Conservation (phyloP, 1,140 invertebrate species). For the Polypedilum pembai region DNA sequence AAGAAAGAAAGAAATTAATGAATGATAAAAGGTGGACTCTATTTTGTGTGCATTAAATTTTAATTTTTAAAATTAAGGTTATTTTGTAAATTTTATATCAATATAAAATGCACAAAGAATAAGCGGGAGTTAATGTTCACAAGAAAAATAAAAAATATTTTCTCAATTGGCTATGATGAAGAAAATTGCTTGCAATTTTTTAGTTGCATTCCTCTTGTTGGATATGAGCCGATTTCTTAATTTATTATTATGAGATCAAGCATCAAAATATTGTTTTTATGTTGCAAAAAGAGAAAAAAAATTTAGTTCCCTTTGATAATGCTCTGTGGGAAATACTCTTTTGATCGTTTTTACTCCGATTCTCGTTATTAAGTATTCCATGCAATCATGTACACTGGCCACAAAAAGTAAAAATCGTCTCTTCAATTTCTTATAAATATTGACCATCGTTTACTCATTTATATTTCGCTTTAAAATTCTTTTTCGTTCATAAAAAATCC, state of each 20-base stretch:
- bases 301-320: background rate
- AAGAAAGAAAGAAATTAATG: background rate
- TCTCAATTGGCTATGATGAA: no score
- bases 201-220: no score
- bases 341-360: background rate
- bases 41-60: background rate
- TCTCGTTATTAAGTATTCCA: background rate
- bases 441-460: background rate
- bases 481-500: no score
- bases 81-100: background rate
- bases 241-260: no score
- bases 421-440: background rate
- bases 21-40: background rate
- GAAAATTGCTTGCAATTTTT: no score
- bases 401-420: background rate
- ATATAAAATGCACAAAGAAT: background rate
- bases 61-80: slow-evolving; percentile 15
- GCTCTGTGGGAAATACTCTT: background rate
- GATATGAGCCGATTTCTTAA: no score
- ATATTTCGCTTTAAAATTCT: background rate
- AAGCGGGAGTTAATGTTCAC: background rate
- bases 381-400: background rate
- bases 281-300: background rate
- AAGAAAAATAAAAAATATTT: background rate
- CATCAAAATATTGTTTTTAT: background rate